These are phyloP conservation scores for Pandemis corylana DNA, from an alignment of 2,888 invertebrate genomes.

Conservation along the genomic window DNA sequence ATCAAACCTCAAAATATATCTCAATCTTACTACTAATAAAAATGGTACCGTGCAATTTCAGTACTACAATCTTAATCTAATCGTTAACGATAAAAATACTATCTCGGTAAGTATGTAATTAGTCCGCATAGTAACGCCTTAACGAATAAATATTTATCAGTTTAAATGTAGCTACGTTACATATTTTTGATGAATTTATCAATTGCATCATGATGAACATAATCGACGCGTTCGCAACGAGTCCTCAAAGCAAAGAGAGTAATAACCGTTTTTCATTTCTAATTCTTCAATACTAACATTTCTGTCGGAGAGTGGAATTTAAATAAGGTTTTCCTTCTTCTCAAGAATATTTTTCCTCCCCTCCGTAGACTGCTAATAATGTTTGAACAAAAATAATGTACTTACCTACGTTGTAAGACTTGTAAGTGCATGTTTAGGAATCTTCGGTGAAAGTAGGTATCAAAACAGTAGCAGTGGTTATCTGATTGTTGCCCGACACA, in stretches of 20 bases:
- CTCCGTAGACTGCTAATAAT: neutral
- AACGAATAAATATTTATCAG: slow-evolving; percentile 3
- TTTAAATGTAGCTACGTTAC: neutral
- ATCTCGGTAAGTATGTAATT: slow-evolving; percentile 32
- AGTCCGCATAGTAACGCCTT: slow-evolving; percentile 30
- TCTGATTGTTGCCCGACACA: slow-evolving; percentile 33
- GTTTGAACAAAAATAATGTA: neutral
- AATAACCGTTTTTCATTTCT: neutral
- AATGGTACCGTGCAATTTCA: neutral
- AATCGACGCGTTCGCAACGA: neutral
- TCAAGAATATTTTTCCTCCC: neutral
- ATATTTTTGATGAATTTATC: slow-evolving; percentile 6
- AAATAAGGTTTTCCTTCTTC: neutral
- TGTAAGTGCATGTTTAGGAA: neutral
- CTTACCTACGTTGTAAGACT: neutral
- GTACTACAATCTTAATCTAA: slow-evolving; percentile 30
- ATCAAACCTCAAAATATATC: slow-evolving; percentile 27
- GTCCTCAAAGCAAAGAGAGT: neutral
- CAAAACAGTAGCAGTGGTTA: slow-evolving; percentile 10
- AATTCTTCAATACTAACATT: neutral
- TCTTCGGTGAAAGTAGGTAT: neutral
- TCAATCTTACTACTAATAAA: slow-evolving; percentile 22
- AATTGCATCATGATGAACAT: neutral
- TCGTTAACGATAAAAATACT: slow-evolving; percentile 30
- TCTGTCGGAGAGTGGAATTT: neutral